Base-by-base conservation (phyloP, 2,113 vertebrate species). In the Cisticola juncidis region DNA sequence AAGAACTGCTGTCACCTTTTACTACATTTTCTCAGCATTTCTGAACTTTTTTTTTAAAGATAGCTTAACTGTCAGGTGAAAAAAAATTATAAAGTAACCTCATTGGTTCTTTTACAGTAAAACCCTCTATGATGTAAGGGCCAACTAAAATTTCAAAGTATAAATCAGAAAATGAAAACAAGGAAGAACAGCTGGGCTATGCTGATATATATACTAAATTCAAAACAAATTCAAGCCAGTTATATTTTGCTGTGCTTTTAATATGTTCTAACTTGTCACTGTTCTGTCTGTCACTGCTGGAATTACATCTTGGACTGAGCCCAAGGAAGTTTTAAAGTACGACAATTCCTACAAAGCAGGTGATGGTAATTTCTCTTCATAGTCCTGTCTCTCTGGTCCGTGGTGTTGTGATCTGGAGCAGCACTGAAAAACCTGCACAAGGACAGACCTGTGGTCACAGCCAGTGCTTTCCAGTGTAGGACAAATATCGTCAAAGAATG, bases 1-100 rank as follows among this genome's bases (percentile, higher is more conserved):
- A 96, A 95, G 85, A 95, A 86, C 87, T 97, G 51, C 15, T 44
- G 53, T 71, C 94, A 93, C 40, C 48, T 97, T 95, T 95, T 81
- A 14, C 74, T 90, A 58, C 33, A 66, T 76, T 90, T 94, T 95
- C 16, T 94, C 72, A 94, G 36, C 31, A 40, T 93, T 79, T 66
- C 48, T 83, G 28, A 51, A 86, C 81, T 31, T 57, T 54, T 42
- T 84, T 53, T 95, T 83, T 14, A 15, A 72, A 91, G 73, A 81
- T 47, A 97, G 36, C 23, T 89, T 95, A 88, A 61, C 51, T 80
- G 42, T 89, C 56, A 89, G 57, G 22, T 83, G 9, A 72, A 86
- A 44, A 38, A 36, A 45, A 44, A 14, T 24, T 36, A 36, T 47
- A 56, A 90, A 64, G 5, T 76, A 70, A 9, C 23, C 31, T 74